These are phyloP conservation scores for Pongo abelii DNA, from an alignment of 2,113 vertebrate species.

Conservation along the genomic window DNA sequence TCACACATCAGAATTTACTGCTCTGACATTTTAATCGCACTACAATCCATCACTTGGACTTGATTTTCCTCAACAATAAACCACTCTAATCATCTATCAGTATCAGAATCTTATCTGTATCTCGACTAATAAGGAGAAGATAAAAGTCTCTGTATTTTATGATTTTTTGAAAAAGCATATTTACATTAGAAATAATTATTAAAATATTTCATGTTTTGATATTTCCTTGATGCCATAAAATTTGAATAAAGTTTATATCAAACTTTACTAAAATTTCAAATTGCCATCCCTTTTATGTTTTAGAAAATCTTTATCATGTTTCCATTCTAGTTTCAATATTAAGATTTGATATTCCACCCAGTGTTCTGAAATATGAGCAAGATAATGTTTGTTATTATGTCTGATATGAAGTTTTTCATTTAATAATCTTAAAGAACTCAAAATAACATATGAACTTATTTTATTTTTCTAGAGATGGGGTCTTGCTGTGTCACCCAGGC, in stretches of 20 bases:
- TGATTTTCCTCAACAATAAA: constrained; percentile 63
- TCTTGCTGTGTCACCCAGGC: no score
- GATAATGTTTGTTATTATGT: neutral
- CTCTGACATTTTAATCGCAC: constrained; percentile 80
- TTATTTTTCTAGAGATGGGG: neutral
- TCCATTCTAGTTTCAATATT: neutral
- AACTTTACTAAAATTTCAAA: neutral
- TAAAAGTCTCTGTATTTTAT: constrained; percentile 56
- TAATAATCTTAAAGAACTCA: neutral
- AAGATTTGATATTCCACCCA: constrained; percentile 15
- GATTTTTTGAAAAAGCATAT: neutral
- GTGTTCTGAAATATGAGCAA: neutral
- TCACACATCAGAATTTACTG: constrained; percentile 73
- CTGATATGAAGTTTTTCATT: neutral
- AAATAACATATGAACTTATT: neutral
- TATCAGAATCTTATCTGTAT: constrained; percentile 58
- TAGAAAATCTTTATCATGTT: neutral
- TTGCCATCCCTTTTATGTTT: neutral
- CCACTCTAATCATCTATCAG: neutral
- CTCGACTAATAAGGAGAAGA: constrained; percentile 58
- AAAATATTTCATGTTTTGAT: neutral
- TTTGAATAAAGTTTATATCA: constrained; percentile 26
- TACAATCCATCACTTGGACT: constrained; percentile 42
- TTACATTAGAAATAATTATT: neutral
- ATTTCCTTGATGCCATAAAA: neutral